Percentiles rank a stretch among this genome's conserved stretches.
These are phyloP conservation scores for Abscondita cerata DNA, from an alignment of 2,888 invertebrate genomes.

Conservation along the genomic window DNA sequence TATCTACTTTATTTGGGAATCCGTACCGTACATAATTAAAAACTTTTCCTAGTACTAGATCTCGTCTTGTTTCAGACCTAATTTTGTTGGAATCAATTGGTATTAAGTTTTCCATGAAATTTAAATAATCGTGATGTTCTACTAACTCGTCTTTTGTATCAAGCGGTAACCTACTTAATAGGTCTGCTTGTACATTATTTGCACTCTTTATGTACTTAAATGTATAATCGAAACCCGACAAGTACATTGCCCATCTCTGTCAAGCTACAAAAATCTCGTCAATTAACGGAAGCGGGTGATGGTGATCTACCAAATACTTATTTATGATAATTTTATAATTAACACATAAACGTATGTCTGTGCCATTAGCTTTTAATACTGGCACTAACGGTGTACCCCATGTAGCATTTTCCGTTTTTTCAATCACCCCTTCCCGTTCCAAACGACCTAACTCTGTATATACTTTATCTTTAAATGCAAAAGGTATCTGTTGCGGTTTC, in stretches of 20 bases:
- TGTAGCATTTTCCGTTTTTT: conserved; percentile 9
- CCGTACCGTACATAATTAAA: too few species aligned
- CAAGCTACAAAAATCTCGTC: conserved; percentile 42
- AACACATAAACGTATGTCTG: conserved; percentile 24
- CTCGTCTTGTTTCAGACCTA: too few species aligned
- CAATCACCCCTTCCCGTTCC: conserved; percentile 35
- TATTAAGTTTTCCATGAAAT: not conserved
- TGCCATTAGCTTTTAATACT: conserved; percentile 33
- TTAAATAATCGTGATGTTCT: conserved; percentile 15
- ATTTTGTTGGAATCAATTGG: not conserved
- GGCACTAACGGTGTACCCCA: conserved; percentile 39
- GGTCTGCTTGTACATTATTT: conserved; percentile 25
- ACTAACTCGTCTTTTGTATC: too few species aligned
- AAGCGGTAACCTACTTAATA: conserved; percentile 26
- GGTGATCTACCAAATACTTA: conserved; percentile 29
- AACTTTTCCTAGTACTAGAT: too few species aligned
- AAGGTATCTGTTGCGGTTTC: conserved; percentile 27
- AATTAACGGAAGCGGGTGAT: conserved; percentile 44
- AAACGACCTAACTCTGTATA: conserved; percentile 26
- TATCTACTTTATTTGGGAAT: too few species aligned
- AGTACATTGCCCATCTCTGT: conserved; percentile 44
- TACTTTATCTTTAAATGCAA: conserved; percentile 27
- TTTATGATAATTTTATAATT: conserved; percentile 44
- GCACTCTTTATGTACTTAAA: conserved; percentile 27
- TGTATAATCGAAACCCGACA: conserved; percentile 45